Base-by-base conservation (phyloP, 2,797 vertebrate genomes). In the Xiphorhynchus erythropygius region DNA sequence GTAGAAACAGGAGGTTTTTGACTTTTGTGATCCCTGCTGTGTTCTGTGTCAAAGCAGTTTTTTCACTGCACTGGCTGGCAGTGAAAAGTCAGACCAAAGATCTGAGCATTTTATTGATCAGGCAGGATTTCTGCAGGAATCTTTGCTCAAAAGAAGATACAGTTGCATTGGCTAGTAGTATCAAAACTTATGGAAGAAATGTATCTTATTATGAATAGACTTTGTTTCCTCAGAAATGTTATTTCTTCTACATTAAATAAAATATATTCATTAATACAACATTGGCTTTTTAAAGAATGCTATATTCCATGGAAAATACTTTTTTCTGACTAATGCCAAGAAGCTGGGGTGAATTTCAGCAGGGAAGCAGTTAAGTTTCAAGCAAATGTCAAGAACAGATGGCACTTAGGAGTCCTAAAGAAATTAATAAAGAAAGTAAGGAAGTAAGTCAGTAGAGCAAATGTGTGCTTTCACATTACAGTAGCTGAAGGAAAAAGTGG, bases 381-480 rank as follows among this genome's bases (percentile, higher is more conserved):
- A 89, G 75, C 55, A 94, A 93, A 92, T 62, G 33, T 89, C 53
- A 70, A 74, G 68, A 80, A 47, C 23, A 89, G 75, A 67, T 89
- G 84, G 41, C n/a, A 89, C 83, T 91, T 81, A 55, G 68, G 42
- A 91, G 49, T 69, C 75, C 73, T 37, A 82, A 91, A 83, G 42
- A 93, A 93, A 89, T 74, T 83, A 85, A 84, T 80, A 82, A 89
- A 41, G 49, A 56, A 82, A 83, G 44, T 22, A 39, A 39, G 25
- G 13, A 93, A 87, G 57, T 0, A 77, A 88, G 70, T 35, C 28
- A 77, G 37, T 79, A 50, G 52, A 84, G 64, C 56, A 93, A 84
- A 68, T 21, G 13, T 24, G 16, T 87, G 52, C 35, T 93, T 84
- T 90, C 30, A 53, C 37, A 10, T 81, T 63, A 39, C 8, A 75